Percentiles rank a stretch among this genome's conserved stretches.
phyloP scores from a whole-genome alignment of 2,888 invertebrate species.

The Dicyrtoma fusca region DNA sequence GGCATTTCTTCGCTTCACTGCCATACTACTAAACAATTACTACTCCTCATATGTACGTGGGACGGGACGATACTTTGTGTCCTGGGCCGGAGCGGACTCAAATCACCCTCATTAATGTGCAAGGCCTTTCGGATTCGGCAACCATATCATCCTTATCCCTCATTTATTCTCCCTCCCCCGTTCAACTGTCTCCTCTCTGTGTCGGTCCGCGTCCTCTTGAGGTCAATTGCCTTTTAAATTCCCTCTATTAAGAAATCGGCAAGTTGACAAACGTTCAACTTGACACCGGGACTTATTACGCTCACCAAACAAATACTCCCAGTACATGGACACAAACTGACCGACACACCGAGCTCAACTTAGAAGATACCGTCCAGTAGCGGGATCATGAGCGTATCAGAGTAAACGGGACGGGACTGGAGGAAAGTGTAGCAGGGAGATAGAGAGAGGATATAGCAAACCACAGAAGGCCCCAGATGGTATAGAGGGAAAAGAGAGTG shows the following conservation, averaged over 20 bases:
- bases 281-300: background rate
- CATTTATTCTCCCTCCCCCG: background rate
- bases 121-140: conserved; percentile 9
- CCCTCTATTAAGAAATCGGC: conserved; percentile 33
- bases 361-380: background rate
- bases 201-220: conserved; percentile 1
- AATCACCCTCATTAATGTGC: conserved; percentile 33
- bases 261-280: conserved; percentile 1
- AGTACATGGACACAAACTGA: background rate
- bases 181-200: background rate
- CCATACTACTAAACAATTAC: conserved; percentile 35
- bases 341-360: background rate
- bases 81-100: conserved; percentile 25
- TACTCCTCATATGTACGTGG: conserved; percentile 14
- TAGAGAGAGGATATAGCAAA: background rate
- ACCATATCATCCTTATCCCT: conserved; percentile 15
- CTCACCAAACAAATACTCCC: background rate
- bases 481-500: conserved; percentile 6
- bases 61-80: conserved; percentile 11
- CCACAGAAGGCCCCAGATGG: background rate
- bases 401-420: background rate
- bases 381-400: background rate
- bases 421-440: background rate
- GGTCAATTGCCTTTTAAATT: conserved; percentile 36
- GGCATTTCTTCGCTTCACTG: conserved; percentile 34